phyloP scores from a whole-genome alignment of 2,888 invertebrate species.

The Cheilosia impressa region DNA sequence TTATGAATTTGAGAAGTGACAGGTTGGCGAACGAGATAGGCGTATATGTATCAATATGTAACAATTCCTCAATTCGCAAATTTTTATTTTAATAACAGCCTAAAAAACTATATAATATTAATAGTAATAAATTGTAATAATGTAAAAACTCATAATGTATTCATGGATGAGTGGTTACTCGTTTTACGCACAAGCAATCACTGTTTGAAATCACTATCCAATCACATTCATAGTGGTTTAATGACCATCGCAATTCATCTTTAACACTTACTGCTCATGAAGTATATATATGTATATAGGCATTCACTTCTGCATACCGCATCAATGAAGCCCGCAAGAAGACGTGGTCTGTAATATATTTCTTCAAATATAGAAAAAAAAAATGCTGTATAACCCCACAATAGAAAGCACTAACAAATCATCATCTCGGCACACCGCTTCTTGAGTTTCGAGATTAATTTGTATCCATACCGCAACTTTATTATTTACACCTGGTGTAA shows the following conservation, averaged over 20 bases:
- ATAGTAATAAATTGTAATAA: too few relatives aligned
- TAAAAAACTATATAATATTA: not conserved
- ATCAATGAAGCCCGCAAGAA: conserved; percentile 66
- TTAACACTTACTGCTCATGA: conserved; percentile 59
- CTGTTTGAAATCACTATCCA: conserved; percentile 47
- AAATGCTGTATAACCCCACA: conserved; percentile 48
- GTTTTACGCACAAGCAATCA: conserved; percentile 63
- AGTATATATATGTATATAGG: conserved; percentile 15
- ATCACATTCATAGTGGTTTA: conserved; percentile 56
- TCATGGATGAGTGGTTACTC: conserved; percentile 46
- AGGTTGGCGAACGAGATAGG: too few relatives aligned
- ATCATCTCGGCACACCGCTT: conserved; percentile 69
- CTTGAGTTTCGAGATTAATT: conserved; percentile 73
- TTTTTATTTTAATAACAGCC: not conserved
- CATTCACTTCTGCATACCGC: conserved; percentile 60
- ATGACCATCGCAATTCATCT: conserved; percentile 66
- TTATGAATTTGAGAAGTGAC: too few relatives aligned
- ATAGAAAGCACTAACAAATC: conserved; percentile 71
- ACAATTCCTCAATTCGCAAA: not conserved
- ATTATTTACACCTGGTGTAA: conserved; percentile 74
- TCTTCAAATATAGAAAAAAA: conserved; percentile 34
- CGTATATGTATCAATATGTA: not conserved
- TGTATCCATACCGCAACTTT: conserved; percentile 73
- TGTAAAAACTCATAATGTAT: not conserved
- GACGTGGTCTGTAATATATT: conserved; percentile 51